Evolutionary conservation across 2,888 invertebrate species (phyloP).

Genomic region (Zygothrica quintamaculata): DNA sequence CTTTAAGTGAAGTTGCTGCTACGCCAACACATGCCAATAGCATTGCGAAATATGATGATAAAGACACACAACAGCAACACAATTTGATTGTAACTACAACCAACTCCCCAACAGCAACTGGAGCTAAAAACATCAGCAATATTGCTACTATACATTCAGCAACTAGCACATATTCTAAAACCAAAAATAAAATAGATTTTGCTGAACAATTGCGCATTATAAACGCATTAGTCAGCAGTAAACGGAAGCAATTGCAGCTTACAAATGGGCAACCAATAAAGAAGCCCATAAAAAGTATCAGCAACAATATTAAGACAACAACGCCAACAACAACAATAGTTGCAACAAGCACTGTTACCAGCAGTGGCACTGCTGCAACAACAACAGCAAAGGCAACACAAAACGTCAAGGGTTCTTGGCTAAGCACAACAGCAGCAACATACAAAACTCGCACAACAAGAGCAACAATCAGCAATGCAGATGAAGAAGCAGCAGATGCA

Average conservation of each 20-base stretch:
- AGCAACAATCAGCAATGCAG: background rate
- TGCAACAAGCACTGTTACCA: background rate
- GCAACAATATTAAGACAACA: conserved; percentile 11
- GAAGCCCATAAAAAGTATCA: background rate
- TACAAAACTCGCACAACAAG: too few relatives aligned
- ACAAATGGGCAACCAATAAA: conserved; percentile 32
- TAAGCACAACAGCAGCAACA: conserved; percentile 13
- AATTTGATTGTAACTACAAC: too few relatives aligned
- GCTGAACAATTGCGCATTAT: conserved; percentile 77
- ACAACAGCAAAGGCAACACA: conserved; percentile 3
- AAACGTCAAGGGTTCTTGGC: conserved; percentile 31
- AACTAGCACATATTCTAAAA: conserved; percentile 71
- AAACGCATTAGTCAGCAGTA: conserved; percentile 82
- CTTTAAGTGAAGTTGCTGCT: conserved; percentile 24
- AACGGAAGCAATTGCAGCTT: conserved; percentile 50
- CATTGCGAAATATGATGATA: too few relatives aligned
- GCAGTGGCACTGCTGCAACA: conserved; percentile 1
- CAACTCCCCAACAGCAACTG: too few relatives aligned
- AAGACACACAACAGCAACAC: too few relatives aligned
- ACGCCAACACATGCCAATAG: conserved; percentile 31
- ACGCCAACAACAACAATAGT: background rate
- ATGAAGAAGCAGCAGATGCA: conserved; percentile 28
- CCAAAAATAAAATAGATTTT: conserved; percentile 74
- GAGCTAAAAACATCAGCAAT: conserved; percentile 19
- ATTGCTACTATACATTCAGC: too few relatives aligned